Percentiles rank a stretch among this genome's conserved stretches.
Evolutionary conservation across 2,888 invertebrate species (phyloP).

Genomic region (Cheilosia soror): DNA sequence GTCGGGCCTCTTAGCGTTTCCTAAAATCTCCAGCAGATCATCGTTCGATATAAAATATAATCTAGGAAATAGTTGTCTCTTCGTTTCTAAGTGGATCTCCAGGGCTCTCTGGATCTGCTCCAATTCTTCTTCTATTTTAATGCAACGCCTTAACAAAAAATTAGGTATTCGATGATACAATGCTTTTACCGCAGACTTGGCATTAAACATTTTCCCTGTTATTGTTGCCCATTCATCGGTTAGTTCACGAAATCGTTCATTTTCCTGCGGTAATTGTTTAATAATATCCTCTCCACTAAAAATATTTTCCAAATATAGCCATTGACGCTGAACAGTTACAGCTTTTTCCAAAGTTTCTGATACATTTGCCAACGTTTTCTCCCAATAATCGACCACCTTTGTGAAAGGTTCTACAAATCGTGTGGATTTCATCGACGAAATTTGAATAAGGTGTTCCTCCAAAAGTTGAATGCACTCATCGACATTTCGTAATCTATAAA

Average conservation of each 20-base stretch:
- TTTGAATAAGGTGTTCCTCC: slow-evolving; percentile 93
- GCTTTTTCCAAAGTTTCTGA: slow-evolving; percentile 92
- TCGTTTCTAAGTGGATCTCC: slow-evolving; percentile 94
- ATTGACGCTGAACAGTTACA: slow-evolving; percentile 92
- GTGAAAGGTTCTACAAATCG: slow-evolving; percentile 94
- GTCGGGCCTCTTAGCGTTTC: slow-evolving; percentile 93
- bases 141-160: slow-evolving; percentile 88
- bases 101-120: slow-evolving; percentile 92
- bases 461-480: slow-evolving; percentile 91
- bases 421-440: slow-evolving; percentile 95
- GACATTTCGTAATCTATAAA: slow-evolving; percentile 89
- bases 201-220: slow-evolving; percentile 83
- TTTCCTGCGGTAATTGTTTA: slow-evolving; percentile 91
- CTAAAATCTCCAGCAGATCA: slow-evolving; percentile 90
- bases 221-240: slow-evolving; percentile 90
- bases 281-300: slow-evolving; percentile 94
- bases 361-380: slow-evolving; percentile 91
- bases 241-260: slow-evolving; percentile 89
- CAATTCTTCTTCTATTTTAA: slow-evolving; percentile 89
- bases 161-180: slow-evolving; percentile 87
- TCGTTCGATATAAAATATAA: slow-evolving; percentile 94
- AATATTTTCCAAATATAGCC: slow-evolving; percentile 94
- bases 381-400: slow-evolving; percentile 93
- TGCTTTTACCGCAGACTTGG: slow-evolving; percentile 86
- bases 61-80: slow-evolving; percentile 93